Base-by-base conservation (phyloP, 2,888 invertebrate species). In the Dendrolimus houi region DNA sequence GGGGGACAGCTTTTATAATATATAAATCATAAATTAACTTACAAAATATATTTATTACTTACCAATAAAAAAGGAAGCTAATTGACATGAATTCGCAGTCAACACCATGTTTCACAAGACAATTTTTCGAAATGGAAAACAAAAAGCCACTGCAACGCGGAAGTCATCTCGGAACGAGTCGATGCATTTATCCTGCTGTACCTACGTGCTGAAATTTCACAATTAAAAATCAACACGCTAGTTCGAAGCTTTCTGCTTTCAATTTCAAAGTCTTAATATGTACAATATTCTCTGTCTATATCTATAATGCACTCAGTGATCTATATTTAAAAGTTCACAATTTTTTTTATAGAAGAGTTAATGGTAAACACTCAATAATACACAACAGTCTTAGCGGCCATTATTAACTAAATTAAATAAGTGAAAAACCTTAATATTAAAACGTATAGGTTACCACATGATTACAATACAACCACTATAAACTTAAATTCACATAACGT, bases 61-160 rank as follows among this genome's bases (percentile, higher is more conserved):
- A 86, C 87, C 85, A 64, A 87, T 76, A 64, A 83, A 81, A 64
- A 87, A 77, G 7, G 83, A 78, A 58, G 81, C 70, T 41, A 86
- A 55, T 57, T 76, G 77, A 64, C 87, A 86, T 59, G 77, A 65
- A 13, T 75, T 63, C 29, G 70, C 60, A 66, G 66, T 72, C 59
- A 65, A 58, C 60, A 74, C 65, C 85, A 86, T 83, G 65, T 74
- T 81, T 67, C 66, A 52, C 52, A 53, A 58, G 60, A 60, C 29
- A 29, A 6, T 47, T 47, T 47, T 47, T 47, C 47, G 47, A 9
- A 47, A 12, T 47, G 9, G 9, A 10, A 47, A 8, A 47, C 9
- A 47, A 47, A 9, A 47, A 12, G 9, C 9, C 9, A 47, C 9
- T 12, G 9, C 12, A 47, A 47, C 9, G 12, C 47, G 12, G 47